phyloP scores from a whole-genome alignment of 2,888 invertebrate genomes.

The Ferrisia virgata region DNA sequence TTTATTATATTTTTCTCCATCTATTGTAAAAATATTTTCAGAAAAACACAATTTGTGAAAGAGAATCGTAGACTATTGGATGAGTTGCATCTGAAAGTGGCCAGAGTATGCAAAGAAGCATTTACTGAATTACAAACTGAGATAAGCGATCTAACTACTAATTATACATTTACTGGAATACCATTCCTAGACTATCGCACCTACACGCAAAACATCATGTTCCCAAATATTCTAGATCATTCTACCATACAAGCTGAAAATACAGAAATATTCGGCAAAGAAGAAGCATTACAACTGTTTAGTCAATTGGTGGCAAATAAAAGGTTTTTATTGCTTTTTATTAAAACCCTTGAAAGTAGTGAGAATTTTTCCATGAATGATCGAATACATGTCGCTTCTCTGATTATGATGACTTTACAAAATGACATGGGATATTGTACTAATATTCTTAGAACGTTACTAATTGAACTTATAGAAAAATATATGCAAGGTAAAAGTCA shows the following conservation, averaged over 20 bases:
- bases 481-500: constrained; percentile 97
- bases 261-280: constrained; percentile 83
- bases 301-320: constrained; percentile 96
- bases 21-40: too few species aligned
- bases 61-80: constrained; percentile 99
- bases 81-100: constrained; percentile 89
- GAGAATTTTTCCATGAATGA: constrained; percentile 90
- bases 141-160: constrained; percentile 93
- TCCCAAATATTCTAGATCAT: constrained; percentile 96
- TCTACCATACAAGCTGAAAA: constrained; percentile 91
- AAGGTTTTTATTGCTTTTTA: constrained; percentile 93
- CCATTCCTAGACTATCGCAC: constrained; percentile 97
- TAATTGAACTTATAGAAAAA: constrained; percentile 95
- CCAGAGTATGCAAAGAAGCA: constrained; percentile 96
- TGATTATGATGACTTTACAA: constrained; percentile 97
- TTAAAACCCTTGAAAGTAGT: constrained; percentile 94
- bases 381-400: constrained; percentile 94
- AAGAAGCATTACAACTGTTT: constrained; percentile 89
- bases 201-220: constrained; percentile 96
- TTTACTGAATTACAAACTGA: constrained; percentile 96
- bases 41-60: constrained; percentile 78
- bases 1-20: too few species aligned
- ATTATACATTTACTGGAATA: constrained; percentile 88
- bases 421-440: constrained; percentile 99
- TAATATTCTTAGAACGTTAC: constrained; percentile 93